phyloP scores from a whole-genome alignment of 2,888 invertebrate genomes.

The Lamproptera curius region DNA sequence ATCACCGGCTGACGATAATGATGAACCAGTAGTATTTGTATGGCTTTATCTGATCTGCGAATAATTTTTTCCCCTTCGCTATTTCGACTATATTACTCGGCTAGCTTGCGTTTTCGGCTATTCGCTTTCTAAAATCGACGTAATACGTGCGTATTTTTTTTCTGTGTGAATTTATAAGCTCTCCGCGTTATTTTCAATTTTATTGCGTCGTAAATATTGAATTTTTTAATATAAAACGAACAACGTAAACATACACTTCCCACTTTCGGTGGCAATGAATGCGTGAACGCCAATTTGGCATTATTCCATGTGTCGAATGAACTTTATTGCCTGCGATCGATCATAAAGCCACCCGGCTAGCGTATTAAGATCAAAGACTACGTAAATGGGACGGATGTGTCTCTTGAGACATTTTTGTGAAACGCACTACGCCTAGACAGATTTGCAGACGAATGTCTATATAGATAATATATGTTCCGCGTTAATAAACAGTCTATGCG shows the following conservation, averaged over 20 bases:
- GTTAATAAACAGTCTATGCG: background rate
- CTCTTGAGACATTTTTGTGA: too few relatives aligned
- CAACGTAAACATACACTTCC: too few relatives aligned
- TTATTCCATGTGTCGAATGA: slow-evolving; percentile 25
- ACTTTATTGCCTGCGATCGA: slow-evolving; percentile 20
- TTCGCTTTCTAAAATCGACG: too few relatives aligned
- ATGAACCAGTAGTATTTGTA: too few relatives aligned
- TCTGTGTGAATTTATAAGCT: too few relatives aligned
- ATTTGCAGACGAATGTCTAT: background rate
- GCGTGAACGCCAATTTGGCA: slow-evolving; percentile 26
- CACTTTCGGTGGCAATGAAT: background rate
- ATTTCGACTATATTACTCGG: too few relatives aligned
- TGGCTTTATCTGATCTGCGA: too few relatives aligned
- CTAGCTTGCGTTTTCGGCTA: too few relatives aligned
- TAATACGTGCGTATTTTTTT: too few relatives aligned
- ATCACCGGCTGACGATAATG: too few relatives aligned
- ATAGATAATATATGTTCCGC: background rate
- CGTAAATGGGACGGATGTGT: background rate
- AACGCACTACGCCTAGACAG: too few relatives aligned
- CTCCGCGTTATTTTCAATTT: background rate
- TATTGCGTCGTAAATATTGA: background rate
- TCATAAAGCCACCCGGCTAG: slow-evolving; percentile 17
- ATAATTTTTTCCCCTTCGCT: too few relatives aligned
- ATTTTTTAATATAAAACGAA: background rate
- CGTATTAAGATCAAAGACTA: background rate